These are phyloP conservation scores for Steromphala cineraria DNA, from an alignment of 2,888 invertebrate species.

Conservation along the genomic window DNA sequence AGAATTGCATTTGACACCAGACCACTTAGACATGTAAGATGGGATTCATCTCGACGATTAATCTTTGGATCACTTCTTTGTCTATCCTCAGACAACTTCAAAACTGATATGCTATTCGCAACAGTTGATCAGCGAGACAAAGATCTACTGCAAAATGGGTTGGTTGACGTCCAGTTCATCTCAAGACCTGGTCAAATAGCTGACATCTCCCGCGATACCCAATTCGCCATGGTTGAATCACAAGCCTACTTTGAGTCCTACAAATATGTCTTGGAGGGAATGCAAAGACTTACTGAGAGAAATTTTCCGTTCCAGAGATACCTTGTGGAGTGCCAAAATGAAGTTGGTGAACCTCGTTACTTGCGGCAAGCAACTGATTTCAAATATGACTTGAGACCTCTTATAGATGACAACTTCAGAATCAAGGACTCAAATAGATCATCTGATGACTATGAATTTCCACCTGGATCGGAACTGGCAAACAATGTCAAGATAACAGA, in stretches of 20 bases:
- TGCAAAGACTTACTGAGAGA: conserved; percentile 79
- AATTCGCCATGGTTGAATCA: conserved; percentile 83
- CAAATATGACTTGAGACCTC: conserved; percentile 44
- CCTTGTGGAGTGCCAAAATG: conserved; percentile 1
- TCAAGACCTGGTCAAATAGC: not conserved
- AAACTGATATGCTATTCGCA: conserved; percentile 81
- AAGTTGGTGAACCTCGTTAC: conserved; percentile 53
- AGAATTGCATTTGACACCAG: conserved; percentile 43
- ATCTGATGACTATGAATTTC: not conserved
- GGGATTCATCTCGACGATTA: conserved; percentile 79
- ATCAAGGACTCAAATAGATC: conserved; percentile 32
- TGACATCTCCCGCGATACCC: conserved; percentile 27
- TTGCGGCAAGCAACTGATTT: conserved; percentile 28
- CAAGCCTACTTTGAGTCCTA: conserved; percentile 90
- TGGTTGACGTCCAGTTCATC: conserved; percentile 57
- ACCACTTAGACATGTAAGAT: conserved; percentile 51
- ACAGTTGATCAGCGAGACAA: conserved; percentile 75
- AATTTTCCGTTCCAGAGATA: conserved; percentile 53
- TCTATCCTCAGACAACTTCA: conserved; percentile 83
- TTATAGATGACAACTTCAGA: conserved; percentile 45
- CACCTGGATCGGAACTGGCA: not conserved
- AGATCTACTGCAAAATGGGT: conserved; percentile 51
- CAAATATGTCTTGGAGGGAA: conserved; percentile 83
- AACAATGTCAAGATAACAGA: conserved; percentile 14
- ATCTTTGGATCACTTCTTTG: conserved; percentile 85